Conservation (phyloP, 2,113 vertebrate species). For the Pseudopipra pipra region DNA sequence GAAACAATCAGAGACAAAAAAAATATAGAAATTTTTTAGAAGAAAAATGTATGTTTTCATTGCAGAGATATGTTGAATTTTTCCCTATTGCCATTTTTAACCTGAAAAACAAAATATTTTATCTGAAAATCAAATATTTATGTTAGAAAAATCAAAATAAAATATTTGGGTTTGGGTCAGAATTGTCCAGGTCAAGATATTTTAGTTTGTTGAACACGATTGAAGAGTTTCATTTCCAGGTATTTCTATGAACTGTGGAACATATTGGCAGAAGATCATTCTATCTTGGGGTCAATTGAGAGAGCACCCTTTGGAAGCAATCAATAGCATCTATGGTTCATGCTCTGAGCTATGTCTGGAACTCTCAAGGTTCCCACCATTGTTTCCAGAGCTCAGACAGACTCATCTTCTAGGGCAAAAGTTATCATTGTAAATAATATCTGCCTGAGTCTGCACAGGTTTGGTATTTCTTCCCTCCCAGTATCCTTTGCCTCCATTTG, state of each 20-base stretch:
- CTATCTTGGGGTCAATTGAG: not conserved
- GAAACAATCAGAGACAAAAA: not conserved
- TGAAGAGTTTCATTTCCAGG: not conserved
- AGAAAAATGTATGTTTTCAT: not conserved
- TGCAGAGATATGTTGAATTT: not conserved
- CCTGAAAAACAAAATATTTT: not conserved
- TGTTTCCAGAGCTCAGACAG: not conserved
- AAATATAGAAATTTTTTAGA: not conserved
- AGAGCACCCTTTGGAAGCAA: not conserved
- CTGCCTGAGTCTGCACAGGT: not conserved
- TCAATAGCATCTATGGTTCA: not conserved
- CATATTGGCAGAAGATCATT: not conserved
- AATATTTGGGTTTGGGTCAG: not conserved
- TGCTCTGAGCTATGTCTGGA: not conserved
- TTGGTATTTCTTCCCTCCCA: not conserved
- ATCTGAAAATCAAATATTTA: not conserved
- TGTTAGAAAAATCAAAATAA: not conserved
- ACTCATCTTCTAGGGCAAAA: not conserved
- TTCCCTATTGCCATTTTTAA: not conserved
- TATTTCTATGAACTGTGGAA: not conserved
- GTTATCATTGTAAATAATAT: not conserved
- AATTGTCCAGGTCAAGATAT: not conserved
- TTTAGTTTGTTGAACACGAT: not conserved
- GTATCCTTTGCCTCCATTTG: not conserved
- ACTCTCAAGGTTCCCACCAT: not conserved